These are phyloP conservation scores for Watsonalla binaria DNA, from an alignment of 2,888 invertebrate genomes.

Conservation along the genomic window DNA sequence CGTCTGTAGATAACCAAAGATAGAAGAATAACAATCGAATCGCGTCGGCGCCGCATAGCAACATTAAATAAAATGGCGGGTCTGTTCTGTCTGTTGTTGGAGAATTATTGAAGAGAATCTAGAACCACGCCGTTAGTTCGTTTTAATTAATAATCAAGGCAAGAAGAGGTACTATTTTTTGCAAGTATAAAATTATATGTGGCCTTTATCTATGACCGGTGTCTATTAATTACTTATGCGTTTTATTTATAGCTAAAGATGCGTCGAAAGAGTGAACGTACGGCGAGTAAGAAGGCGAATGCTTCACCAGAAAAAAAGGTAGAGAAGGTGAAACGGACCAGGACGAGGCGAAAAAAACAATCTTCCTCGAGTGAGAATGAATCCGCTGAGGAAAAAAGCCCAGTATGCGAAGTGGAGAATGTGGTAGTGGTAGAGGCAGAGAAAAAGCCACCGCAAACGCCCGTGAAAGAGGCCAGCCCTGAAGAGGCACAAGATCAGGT, in stretches of 20 bases:
- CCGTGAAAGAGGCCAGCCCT: conserved; percentile 49
- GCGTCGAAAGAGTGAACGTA: conserved; percentile 88
- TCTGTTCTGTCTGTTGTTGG: neutral
- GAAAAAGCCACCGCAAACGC: conserved; percentile 44
- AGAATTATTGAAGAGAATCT: neutral
- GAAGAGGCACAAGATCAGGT: conserved; percentile 67
- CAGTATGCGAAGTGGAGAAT: conserved; percentile 34
- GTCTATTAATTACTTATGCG: neutral
- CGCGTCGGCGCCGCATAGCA: neutral
- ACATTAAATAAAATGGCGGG: neutral
- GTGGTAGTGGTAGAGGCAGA: conserved; percentile 31
- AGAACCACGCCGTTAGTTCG: neutral
- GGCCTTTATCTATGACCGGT: no score
- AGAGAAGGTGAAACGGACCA: conserved; percentile 75
- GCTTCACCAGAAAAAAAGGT: conserved; percentile 81
- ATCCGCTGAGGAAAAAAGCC: conserved; percentile 55
- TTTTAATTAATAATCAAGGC: neutral
- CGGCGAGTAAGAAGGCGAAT: conserved; percentile 80
- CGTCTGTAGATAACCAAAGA: no score
- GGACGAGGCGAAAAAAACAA: conserved; percentile 76
- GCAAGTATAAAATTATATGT: no score
- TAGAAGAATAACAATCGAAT: no score
- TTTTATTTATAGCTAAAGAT: conserved; percentile 57
- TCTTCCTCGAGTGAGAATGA: conserved; percentile 78
- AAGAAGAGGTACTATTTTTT: neutral